Base-by-base conservation (phyloP, 1,140 invertebrate species). In the Drosophila malerkotliana region DNA sequence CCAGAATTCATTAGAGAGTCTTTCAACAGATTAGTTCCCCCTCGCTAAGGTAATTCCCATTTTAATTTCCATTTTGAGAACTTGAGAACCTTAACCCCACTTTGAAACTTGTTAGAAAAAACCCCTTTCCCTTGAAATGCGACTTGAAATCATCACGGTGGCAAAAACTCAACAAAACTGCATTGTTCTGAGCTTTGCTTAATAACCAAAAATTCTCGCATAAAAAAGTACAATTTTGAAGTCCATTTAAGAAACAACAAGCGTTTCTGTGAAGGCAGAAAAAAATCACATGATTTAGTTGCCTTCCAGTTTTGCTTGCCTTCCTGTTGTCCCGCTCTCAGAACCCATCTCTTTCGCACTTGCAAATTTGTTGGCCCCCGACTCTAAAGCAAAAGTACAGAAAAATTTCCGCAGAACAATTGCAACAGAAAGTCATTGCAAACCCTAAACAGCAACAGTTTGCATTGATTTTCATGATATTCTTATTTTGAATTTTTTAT, bases 201-300 rank as follows among this genome's bases (percentile, higher is more conserved):
- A 85, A 85, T 74, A 78, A 81, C 82, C 78, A 30, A 85, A 37
- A 73, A 63, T 63, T 74, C 69, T 80, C 77, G 77, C 82, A 87
- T 87, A 67, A 49, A 71, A 28, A 78, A 81, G 60, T 15, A 57
- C 55, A 37, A 32, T 68, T 69, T 69, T 49, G 51, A 62, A 69
- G 58, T 49, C 57, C 56, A 63, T 54, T 62, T 72, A n/a, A 39
- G 34, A 53, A 47, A 47, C 26, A 45, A 51, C 51, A 79, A 67
- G 58, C 26, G 18, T 51, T 52, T 71, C 45, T 39, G 39, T 49
- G 18, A 28, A 60, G 48, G 32, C 58, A 54, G 39, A 34, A 85
- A 85, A 85, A 78, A 85, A 78, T 85, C 81, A 85, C 81, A 85
- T 85, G 81, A 85, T 87, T 85, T 81, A 78, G 77, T 77, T 87